phyloP scores from a whole-genome alignment of 2,797 vertebrate genomes.

The Stomatorhinus walkeri region DNA sequence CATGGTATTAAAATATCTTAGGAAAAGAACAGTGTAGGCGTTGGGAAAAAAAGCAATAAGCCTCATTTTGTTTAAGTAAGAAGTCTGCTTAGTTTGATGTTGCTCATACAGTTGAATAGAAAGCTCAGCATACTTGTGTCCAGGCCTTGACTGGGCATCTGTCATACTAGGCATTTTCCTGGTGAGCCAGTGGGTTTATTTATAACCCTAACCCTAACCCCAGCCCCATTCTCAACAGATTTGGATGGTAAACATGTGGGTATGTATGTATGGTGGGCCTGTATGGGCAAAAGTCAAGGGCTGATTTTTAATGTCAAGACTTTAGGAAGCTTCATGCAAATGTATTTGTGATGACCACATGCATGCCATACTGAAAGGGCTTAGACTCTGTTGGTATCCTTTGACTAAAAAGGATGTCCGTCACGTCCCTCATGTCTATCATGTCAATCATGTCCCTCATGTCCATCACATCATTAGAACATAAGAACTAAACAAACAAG shows the following conservation, averaged over 20 bases:
- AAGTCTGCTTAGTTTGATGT: not conserved
- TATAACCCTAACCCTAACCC: no score
- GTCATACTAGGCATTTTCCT: no score
- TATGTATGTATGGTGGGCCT: not conserved
- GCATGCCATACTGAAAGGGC: not conserved
- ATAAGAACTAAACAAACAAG: no score
- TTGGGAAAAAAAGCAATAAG: not conserved
- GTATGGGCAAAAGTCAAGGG: not conserved
- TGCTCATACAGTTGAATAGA: not conserved
- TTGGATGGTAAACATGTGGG: not conserved
- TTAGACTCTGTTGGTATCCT: not conserved
- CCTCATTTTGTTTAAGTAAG: not conserved
- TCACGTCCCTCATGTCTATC: no score
- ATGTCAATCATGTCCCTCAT: no score
- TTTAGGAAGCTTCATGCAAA: not conserved
- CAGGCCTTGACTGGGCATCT: not conserved
- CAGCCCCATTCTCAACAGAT: not conserved
- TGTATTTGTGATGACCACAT: not conserved
- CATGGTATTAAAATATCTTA: not conserved
- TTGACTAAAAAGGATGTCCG: not conserved
- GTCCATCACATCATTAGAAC: no score
- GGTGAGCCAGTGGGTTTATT: no score
- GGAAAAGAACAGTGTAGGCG: not conserved
- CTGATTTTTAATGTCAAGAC: not conserved
- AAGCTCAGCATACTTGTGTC: not conserved